Conservation (phyloP, 2,113 vertebrate genomes). For the Microtus richardsoni region DNA sequence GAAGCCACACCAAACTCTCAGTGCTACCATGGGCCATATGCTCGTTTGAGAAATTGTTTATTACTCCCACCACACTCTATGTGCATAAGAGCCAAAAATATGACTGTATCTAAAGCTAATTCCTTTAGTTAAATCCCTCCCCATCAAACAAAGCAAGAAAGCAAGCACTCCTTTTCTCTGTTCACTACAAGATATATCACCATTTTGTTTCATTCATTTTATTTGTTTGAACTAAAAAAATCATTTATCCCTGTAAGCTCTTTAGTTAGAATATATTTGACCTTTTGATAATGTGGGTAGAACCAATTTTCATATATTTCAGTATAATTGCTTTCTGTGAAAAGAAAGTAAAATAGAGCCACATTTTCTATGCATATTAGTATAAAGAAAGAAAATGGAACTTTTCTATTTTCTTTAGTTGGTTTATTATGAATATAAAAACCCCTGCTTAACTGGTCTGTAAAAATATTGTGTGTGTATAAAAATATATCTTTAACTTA, state of each 20-base stretch:
- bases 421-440: constrained; percentile 32
- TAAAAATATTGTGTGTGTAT: not conserved
- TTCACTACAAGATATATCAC: not conserved
- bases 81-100: not conserved
- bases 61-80: not conserved
- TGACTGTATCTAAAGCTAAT: not conserved
- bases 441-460: not conserved
- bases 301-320: constrained; percentile 28
- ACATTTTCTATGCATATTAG: not conserved
- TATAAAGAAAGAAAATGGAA: constrained; percentile 27
- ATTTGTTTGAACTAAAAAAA: constrained; percentile 38
- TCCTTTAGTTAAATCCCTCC: accelerated
- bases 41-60: not conserved
- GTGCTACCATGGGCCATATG: not conserved
- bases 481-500: not conserved
- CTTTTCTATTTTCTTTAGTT: not conserved
- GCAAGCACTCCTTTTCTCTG: not conserved
- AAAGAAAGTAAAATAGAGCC: not conserved
- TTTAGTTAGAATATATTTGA: not conserved
- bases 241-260: constrained; percentile 13
- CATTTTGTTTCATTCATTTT: not conserved
- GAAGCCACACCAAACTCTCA: not conserved
- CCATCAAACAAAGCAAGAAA: not conserved
- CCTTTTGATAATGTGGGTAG: not conserved
- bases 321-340: constrained; percentile 26